Conservation (phyloP, 2,797 vertebrate genomes). For the Tenualosa ilisha region DNA sequence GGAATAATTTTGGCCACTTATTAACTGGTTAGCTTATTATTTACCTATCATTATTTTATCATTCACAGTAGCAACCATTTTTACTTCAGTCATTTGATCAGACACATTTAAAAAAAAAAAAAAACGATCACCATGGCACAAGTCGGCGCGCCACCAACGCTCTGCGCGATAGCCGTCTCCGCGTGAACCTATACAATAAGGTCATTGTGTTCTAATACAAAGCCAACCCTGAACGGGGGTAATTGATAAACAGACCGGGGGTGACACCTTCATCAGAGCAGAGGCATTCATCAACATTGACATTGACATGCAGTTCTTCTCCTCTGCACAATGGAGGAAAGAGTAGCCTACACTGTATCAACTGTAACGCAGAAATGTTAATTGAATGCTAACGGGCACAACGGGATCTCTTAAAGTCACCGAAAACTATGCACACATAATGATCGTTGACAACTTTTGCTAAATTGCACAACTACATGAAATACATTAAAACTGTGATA, state of each 20-base stretch:
- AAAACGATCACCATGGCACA: constrained; percentile 2
- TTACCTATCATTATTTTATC: not conserved
- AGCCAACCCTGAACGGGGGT: not conserved
- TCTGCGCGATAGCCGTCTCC: constrained; percentile 12
- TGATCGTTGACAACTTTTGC: too few species aligned
- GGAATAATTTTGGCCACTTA: too few species aligned
- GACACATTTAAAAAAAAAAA: not conserved
- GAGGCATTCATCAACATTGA: not conserved
- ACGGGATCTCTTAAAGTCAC: too few species aligned
- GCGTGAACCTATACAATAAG: constrained; percentile 7
- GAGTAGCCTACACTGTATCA: not conserved
- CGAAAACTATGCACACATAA: too few species aligned
- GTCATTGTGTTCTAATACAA: not conserved
- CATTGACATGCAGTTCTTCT: constrained; percentile 3
- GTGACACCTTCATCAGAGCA: constrained; percentile 13
- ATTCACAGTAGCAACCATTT: not conserved
- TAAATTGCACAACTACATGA: not conserved
- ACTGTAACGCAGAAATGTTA: not conserved
- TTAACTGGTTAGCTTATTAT: too few species aligned
- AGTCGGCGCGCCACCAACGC: constrained; percentile 25
- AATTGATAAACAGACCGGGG: constrained; percentile 21
- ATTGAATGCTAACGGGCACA: too few species aligned
- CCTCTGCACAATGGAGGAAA: not conserved
- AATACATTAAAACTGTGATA: not conserved
- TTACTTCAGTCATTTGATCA: not conserved